These are phyloP conservation scores for Semaprochilodus insignis DNA, from an alignment of 2,797 vertebrate species.

Conservation along the genomic window DNA sequence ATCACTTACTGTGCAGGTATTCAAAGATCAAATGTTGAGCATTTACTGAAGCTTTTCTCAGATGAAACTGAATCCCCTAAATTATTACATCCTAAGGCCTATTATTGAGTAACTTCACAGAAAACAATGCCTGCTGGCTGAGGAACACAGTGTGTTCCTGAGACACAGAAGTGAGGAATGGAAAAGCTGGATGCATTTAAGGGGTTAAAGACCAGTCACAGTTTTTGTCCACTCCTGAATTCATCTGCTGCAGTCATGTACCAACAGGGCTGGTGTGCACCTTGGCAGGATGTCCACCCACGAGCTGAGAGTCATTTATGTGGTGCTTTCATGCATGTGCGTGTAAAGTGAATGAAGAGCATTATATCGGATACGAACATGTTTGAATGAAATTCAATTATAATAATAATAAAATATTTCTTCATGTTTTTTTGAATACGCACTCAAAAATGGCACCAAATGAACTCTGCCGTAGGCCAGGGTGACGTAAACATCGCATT, in stretches of 20 bases:
- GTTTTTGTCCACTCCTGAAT: background rate
- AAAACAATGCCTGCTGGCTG: background rate
- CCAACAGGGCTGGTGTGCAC: background rate
- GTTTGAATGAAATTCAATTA: background rate
- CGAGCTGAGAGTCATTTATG: conserved; percentile 42
- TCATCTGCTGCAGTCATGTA: conserved; percentile 19
- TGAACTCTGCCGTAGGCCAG: too few relatives aligned
- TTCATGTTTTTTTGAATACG: too few relatives aligned
- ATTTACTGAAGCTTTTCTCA: background rate
- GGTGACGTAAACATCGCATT: too few relatives aligned
- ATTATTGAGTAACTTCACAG: background rate
- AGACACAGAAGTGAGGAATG: background rate
- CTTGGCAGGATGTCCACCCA: conserved; percentile 22
- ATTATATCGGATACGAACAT: background rate
- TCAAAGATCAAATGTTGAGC: conserved; percentile 22
- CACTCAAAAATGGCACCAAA: too few relatives aligned
- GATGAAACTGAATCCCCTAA: background rate
- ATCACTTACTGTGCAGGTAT: conserved; percentile 32
- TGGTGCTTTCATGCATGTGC: conserved; percentile 31
- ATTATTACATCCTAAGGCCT: background rate
- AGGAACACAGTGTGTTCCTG: background rate
- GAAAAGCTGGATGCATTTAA: background rate
- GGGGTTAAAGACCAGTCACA: background rate
- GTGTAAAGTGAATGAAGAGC: conserved; percentile 14
- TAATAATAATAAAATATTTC: too few relatives aligned